These are phyloP conservation scores for Encarsia formosa DNA, from an alignment of 2,888 invertebrate species.

Conservation along the genomic window DNA sequence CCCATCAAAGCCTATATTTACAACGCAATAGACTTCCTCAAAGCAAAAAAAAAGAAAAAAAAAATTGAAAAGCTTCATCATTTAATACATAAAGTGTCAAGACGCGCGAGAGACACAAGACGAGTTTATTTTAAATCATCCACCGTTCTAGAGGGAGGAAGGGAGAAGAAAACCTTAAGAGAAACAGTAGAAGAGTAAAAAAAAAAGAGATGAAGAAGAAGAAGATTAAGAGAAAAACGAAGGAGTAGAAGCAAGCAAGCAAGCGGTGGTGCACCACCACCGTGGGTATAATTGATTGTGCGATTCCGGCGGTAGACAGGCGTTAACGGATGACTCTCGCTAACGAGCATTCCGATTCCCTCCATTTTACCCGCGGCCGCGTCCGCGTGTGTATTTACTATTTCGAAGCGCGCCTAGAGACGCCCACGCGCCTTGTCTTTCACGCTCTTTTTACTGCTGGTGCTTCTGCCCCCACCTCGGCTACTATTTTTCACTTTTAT, in stretches of 20 bases:
- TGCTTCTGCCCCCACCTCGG: no score
- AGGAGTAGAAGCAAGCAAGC: conserved; percentile 7
- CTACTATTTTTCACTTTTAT: no score
- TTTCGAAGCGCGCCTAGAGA: neutral
- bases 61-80: no score
- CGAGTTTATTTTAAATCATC: neutral
- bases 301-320: conserved; percentile 49
- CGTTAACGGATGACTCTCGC: conserved; percentile 50
- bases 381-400: neutral
- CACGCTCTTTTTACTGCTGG: no score
- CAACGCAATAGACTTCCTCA: no score
- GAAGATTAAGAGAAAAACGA: neutral
- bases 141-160: neutral
- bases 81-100: no score
- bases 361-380: neutral
- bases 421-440: neutral
- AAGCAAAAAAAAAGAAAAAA: no score
- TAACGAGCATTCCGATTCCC: conserved; percentile 51
- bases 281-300: conserved; percentile 49
- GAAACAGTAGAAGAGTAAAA: neutral
- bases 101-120: neutral
- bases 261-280: conserved; percentile 11
- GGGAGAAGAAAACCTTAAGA: neutral
- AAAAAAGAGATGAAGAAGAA: neutral
- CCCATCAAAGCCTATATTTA: no score